phyloP scores from a whole-genome alignment of 2,888 invertebrate species.

The Amblyjoppa fuscipennis region DNA sequence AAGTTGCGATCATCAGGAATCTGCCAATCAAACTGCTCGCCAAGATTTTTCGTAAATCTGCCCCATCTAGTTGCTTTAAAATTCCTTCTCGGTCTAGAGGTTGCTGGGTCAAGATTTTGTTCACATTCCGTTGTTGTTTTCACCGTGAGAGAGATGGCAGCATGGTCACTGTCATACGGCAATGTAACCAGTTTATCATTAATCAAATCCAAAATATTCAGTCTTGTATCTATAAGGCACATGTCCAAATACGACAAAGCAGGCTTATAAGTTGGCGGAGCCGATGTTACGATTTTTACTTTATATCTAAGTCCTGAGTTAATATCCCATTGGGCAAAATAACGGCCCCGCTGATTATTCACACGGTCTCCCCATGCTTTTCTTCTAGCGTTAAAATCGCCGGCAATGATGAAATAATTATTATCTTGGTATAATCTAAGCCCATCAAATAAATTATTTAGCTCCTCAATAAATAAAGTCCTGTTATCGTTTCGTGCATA shows the following conservation, averaged over 20 bases:
- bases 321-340: slow-evolving; percentile 20
- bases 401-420: not conserved
- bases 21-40: too few relatives aligned
- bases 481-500: not conserved
- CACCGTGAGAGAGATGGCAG: not conserved
- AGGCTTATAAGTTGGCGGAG: not conserved
- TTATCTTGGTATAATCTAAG: not conserved
- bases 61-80: too few relatives aligned
- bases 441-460: not conserved
- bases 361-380: slow-evolving; percentile 1
- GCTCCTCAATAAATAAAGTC: not conserved
- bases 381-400: slow-evolving; percentile 1
- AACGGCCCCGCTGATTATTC: slow-evolving; percentile 19
- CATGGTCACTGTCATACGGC: slow-evolving; percentile 29
- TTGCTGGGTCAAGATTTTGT: not conserved
- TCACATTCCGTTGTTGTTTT: not conserved
- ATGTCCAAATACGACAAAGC: slow-evolving; percentile 5
- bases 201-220: not conserved
- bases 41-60: too few relatives aligned
- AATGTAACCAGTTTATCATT: not conserved
- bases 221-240: slow-evolving; percentile 8
- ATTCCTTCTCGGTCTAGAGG: not conserved
- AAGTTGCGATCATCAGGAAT: too few relatives aligned
- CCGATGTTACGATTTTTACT: not conserved
- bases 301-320: not conserved